These are phyloP conservation scores for Myotis yumanensis DNA, from an alignment of 2,113 vertebrate genomes.

Conservation along the genomic window DNA sequence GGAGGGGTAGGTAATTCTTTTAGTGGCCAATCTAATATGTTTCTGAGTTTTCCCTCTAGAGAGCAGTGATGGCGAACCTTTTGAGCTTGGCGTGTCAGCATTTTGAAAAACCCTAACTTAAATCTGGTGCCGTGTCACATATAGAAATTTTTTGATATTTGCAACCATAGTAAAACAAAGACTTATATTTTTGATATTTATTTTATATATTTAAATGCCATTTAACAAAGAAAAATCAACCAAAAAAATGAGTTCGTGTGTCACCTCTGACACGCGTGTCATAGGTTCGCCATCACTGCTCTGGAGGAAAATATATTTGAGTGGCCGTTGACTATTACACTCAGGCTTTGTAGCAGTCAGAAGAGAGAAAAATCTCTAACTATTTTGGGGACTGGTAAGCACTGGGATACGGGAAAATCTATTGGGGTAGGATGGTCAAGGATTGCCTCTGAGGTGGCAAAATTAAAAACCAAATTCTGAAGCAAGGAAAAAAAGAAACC, in stretches of 20 bases:
- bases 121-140: too few species aligned
- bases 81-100: too few species aligned
- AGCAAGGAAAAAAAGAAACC: slow-evolving; percentile 19
- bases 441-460: background rate
- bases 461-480: slow-evolving; percentile 29
- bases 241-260: too few species aligned
- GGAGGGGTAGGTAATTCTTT: background rate
- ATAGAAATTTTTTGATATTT: too few species aligned
- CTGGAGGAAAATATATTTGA: background rate
- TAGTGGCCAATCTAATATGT: background rate
- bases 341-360: background rate
- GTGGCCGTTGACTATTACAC: background rate
- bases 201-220: too few species aligned
- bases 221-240: too few species aligned
- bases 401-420: background rate
- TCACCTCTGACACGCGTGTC: too few species aligned
- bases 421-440: background rate
- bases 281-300: background rate
- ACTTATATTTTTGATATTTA: too few species aligned
- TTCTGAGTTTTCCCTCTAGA: slow-evolving; percentile 14
- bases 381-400: background rate
- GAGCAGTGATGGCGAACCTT: too few species aligned
- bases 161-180: too few species aligned
- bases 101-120: too few species aligned
- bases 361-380: background rate